Evolutionary conservation across 2,888 invertebrate species (phyloP).

Genomic region (Diabrotica balteata): DNA sequence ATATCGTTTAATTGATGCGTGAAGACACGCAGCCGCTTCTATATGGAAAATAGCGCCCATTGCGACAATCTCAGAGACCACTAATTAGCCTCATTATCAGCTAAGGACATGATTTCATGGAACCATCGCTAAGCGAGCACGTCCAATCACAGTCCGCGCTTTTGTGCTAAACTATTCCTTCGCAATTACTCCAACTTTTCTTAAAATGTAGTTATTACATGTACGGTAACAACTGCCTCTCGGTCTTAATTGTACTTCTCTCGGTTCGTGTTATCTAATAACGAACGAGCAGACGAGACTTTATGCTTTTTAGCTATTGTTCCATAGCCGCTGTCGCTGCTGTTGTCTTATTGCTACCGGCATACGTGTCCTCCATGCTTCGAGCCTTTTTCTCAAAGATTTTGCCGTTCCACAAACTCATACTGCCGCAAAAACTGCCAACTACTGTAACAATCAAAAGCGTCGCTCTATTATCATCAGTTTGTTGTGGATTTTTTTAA

Average conservation of each 20-base stretch:
- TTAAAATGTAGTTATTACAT: conserved; percentile 50
- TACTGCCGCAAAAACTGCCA: no score
- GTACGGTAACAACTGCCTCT: conserved; percentile 42
- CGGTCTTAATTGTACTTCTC: conserved; percentile 42
- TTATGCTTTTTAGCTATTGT: conserved; percentile 13
- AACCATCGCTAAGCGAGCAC: conserved; percentile 48
- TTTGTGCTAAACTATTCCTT: conserved; percentile 41
- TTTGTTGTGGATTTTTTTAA: no score
- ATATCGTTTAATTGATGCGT: conserved; percentile 52
- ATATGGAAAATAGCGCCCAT: conserved; percentile 54
- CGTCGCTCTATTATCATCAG: no score
- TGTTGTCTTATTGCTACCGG: background rate
- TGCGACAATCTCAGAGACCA: conserved; percentile 55
- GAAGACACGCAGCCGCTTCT: conserved; percentile 45
- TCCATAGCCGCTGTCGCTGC: background rate
- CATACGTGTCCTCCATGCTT: background rate
- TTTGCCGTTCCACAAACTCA: background rate
- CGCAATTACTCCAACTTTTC: conserved; percentile 47
- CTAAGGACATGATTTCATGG: conserved; percentile 53
- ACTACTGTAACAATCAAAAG: no score
- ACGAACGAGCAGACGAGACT: conserved; percentile 13
- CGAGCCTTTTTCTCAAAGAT: background rate
- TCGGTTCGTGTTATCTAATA: conserved; percentile 39
- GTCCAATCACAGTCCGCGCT: conserved; percentile 51
- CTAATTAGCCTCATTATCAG: conserved; percentile 56